Evolutionary conservation across 2,113 vertebrate species (phyloP).

Genomic region (Coturnix japonica): DNA sequence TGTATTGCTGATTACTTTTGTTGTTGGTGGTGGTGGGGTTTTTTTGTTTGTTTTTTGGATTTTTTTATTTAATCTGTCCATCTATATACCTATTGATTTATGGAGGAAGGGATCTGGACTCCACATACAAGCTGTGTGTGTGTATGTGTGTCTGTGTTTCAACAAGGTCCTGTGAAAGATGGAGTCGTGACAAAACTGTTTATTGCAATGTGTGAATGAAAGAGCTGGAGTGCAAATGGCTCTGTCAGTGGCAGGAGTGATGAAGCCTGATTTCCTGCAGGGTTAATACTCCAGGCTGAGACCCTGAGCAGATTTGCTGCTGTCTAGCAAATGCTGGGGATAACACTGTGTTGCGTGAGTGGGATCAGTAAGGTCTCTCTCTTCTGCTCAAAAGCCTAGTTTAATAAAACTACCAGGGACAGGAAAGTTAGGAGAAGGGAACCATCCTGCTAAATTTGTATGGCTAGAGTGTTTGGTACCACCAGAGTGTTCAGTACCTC

Average conservation of each 20-base stretch:
- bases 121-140: not conserved
- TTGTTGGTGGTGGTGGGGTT: no score
- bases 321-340: not conserved
- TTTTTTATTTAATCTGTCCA: not conserved
- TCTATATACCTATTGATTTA: conserved; percentile 16
- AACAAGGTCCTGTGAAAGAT: conserved; percentile 33
- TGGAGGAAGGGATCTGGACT: not conserved
- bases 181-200: conserved; percentile 41
- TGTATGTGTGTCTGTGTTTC: not conserved
- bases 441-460: not conserved
- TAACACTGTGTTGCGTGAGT: not conserved
- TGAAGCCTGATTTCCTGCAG: conserved; percentile 54
- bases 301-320: not conserved
- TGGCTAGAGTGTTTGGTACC: not conserved
- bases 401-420: conserved; percentile 15
- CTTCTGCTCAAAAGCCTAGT: conserved; percentile 22
- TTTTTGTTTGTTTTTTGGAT: not conserved
- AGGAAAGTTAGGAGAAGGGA: not conserved
- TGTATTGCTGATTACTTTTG: not conserved
- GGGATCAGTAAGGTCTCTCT: conserved; percentile 3
- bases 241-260: conserved; percentile 60
- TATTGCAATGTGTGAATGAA: conserved; percentile 17
- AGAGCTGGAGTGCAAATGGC: conserved; percentile 48
- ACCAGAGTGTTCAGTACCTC: not conserved
- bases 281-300: not conserved